Evolutionary conservation across 2,113 vertebrate species (phyloP), one percentile per base, ranked within the genome.

Genomic region (Boleophthalmus pectinirostris): DNA sequence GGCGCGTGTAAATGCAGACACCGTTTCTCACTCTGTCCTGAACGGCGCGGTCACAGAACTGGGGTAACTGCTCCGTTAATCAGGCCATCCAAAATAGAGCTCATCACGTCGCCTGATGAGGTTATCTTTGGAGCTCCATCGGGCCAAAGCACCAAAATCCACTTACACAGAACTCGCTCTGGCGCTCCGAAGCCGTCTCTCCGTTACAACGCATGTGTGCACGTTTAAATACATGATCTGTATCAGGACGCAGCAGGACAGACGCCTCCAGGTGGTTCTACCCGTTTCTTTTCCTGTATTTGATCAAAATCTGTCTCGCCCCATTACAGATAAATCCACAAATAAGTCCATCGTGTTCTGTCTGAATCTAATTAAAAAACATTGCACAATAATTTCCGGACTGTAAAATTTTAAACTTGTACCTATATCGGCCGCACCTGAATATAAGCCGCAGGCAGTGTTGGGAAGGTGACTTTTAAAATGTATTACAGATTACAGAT

Each of bases 41-140:
- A 49, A 87, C 81, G 80, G 82, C 60, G 66, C 43, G 82, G 83
- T 75, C 80, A 81, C 63, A 67, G 74, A 70, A 88, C 82, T 81
- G 69, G 83, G 83, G 89, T 89, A 85, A 83, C 87, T 13, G 73
- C 77, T 78, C 77, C 51, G 60, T 73, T 85, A 91, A 92, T 92
- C 89, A 88, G 89, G 88, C 78, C 90, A 84, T 87, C 76, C 68
- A 76, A 92, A 91, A 88, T 91, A 85, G 87, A 90, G 82, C 86
- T 89, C 83, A 90, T 90, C 85, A 85, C 82, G 85, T 77, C 71
- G 72, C 51, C 79, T 86, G 79, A 90, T 90, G 86, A 92, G 79
- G 85, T 90, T 90, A 89, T 90, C 86, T 89, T 90, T 86, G 77
- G 75, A 68, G 23, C 70, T 80, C 88, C 82, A 45, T 71, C 80